Evolutionary conservation across 2,113 vertebrate genomes (phyloP), one percentile per base, ranked within the genome.

Genomic region (Aegithalos caudatus): DNA sequence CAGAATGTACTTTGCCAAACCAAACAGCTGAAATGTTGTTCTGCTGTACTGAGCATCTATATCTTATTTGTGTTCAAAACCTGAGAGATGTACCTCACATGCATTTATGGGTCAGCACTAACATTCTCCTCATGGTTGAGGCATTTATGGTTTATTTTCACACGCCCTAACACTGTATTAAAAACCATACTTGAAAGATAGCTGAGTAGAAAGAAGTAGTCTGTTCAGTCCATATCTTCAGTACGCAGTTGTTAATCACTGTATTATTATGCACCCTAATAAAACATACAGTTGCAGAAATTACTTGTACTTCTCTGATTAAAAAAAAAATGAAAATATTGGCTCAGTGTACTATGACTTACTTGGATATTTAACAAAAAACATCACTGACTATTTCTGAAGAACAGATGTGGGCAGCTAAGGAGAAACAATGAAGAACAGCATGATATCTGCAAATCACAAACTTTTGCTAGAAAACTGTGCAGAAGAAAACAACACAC

Each of bases 11-110:
- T 83, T 58, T 3, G 15, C 18, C 40, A 67, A 89, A 74, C 4
- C 11, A 38, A 90, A 85, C 0, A 51, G 44, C 9, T 50, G 22
- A 61, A 76, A 33, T 33, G 12, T 14, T 76, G 7, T 14, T 66
- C 7, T 57, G 57, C n/a, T 44, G 5, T 37, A 61, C 0, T 0
- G 1, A 65, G 24, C 17, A 81, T 5, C 31, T 70, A 0, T 5
- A 31, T 7, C 24, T 67, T 3, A 2, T 24, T 62, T 62, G 17
- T 27, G 28, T 12, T 81, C 1, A 4, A 84, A 89, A 51, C 10
- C 13, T 21, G 2, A 71, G n/a, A 45, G 40, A 15, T 31, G 20
- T 10, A 48, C 9, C 62, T 51, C 31, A 12, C 33, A n/a, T 2
- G 2, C 6, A 12, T 58, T 86, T 21, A 38, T 9, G 14, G 13